Evolutionary conservation across 2,888 invertebrate species (phyloP), one percentile per base, ranked within the genome.

Genomic region (Catocala fraxini): DNA sequence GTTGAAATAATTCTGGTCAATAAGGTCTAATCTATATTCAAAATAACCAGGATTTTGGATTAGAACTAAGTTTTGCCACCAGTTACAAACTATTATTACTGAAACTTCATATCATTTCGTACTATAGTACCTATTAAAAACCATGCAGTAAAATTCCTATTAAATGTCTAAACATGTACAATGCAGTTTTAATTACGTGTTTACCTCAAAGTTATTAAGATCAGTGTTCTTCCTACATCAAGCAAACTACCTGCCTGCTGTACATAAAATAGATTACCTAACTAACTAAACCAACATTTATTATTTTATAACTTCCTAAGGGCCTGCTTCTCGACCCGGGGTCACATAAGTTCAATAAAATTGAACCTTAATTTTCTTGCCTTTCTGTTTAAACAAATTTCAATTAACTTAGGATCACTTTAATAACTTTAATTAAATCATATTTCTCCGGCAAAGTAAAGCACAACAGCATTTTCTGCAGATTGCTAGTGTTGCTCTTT

Each of bases 381-480:
- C 80, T 86, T 84, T 84, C 81, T 81, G 74, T 82, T 77, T 82
- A 89, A 86, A 90, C 85, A 90, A 91, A 89, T 91, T 92, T 92
- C 92, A 92, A 92, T 93, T 92, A 92, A 85, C 85, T 78, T 62
- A 71, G 73, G 80, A 79, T 86, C 76, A 84, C 78, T 88, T 83
- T 91, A 91, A 92, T 92, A 88, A 87, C 85, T 90, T 89, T 89
- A 91, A 92, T 92, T 92, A 92, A 92, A 91, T 92, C 89, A 90
- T 92, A 89, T 82, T 86, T 82, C 82, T 82, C 70, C 81, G 73
- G 84, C 79, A 81, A 84, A 80, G 73, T 78, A 73, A 79, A 74
- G 79, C 68, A 73, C 61, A 61, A 42, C 72, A 79, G 77, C 77
- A 82, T 86, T 83, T 83, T 78, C 79, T 70, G 47, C 67, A 81